Base-by-base conservation (phyloP, 2,113 vertebrate genomes). In the Neodontobutis hainanensis region DNA sequence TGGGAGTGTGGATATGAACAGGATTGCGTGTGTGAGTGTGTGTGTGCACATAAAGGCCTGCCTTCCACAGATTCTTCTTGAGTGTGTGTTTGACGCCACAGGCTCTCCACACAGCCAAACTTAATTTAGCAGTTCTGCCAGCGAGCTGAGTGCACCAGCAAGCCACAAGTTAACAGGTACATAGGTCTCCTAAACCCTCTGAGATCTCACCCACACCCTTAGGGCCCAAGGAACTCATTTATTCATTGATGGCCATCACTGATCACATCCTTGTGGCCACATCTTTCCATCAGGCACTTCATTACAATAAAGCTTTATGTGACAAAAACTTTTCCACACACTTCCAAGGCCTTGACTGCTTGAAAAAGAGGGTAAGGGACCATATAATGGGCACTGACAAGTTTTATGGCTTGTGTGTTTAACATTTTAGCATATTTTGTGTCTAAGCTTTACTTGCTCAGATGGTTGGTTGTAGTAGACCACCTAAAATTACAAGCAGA, bases 101-200 rank as follows among this genome's bases (percentile, higher is more conserved):
- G 91, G 92, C 88, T 87, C 83, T 72, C 46, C 85, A 82, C 83
- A 61, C 75, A 74, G 82, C 84, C 90, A 87, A 87, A 90, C 86
- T 87, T 92, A 87, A 91, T 93, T 92, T 91, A 90, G 87, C 78
- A 82, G 79, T 73, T 68, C 79, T 72, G 50, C 83, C 73, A 82
- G 83, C 52, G 57, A 81, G 83, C 79, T 77, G 77, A 82, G 85
- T 87, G 83, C 84, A 83, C 87, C 76, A 80, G 70, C 79, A 82
- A 84, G 81, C 82, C 77, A 82, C 70, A 89, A 91, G 86, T 88
- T 90, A 91, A 88, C 82, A 82, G 84, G 86, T 84, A 83, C 87
- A 76, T 70, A 79, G 82, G 82, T 86, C 81, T 72, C 73, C 62
- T 61, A 81, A 88, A 75, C 73, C 84, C 82, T 85, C 77, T 75